Conservation (phyloP, 2,113 vertebrate genomes). For the Tapirus terrestris region DNA sequence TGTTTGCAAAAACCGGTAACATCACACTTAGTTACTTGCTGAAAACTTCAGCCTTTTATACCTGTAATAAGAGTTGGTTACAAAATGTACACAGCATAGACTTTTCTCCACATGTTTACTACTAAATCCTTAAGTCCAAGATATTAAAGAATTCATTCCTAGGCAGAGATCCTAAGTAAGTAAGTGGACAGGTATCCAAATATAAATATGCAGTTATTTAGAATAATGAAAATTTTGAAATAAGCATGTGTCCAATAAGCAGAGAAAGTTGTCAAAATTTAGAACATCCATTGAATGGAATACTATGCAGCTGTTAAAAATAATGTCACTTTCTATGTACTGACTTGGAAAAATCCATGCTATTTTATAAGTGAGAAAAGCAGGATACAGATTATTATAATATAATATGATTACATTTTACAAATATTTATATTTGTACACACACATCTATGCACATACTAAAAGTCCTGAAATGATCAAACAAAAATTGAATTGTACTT, state of each 20-base stretch:
- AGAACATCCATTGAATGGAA: neutral
- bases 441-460: neutral
- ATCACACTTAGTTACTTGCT: constrained; percentile 47
- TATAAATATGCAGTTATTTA: neutral
- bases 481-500: neutral
- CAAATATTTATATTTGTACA: neutral
- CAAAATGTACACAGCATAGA: constrained; percentile 32
- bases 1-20: constrained; percentile 67
- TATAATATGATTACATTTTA: neutral
- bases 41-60: constrained; percentile 58
- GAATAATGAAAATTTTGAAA: neutral
- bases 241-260: neutral
- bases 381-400: neutral
- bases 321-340: neutral
- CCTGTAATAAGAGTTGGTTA: neutral
- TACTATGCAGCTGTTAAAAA: neutral
- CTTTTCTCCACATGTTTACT: neutral
- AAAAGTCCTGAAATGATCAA: neutral
- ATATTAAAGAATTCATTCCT: neutral
- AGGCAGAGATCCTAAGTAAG: neutral
- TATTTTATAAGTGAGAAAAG: neutral
- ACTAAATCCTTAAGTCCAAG: neutral
- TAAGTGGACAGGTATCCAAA: neutral
- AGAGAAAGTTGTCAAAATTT: neutral
- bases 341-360: neutral